A percentile compares a stretch with the other conserved stretches of the same genome.
These are phyloP conservation scores for Oreochromis grahami DNA, from an alignment of 2,797 vertebrate species.

Conservation along the genomic window DNA sequence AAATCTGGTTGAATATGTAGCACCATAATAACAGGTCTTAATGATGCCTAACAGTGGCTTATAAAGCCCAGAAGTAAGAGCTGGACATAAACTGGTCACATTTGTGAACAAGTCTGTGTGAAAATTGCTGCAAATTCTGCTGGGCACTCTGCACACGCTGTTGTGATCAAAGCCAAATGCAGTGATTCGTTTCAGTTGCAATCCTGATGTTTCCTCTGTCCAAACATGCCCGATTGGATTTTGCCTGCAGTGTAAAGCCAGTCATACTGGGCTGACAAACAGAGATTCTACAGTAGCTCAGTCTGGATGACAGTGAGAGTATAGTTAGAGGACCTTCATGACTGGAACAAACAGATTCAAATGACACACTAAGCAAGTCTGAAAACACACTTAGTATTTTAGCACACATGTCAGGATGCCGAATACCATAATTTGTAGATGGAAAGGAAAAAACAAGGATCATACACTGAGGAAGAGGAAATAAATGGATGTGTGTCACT, in stretches of 20 bases:
- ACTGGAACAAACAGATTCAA: background rate
- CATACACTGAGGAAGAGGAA: background rate
- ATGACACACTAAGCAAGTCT: background rate
- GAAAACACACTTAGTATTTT: background rate
- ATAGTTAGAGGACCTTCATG: background rate
- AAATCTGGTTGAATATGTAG: background rate
- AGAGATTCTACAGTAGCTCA: background rate
- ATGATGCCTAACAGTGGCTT: background rate
- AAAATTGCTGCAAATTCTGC: background rate
- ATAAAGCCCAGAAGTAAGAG: background rate
- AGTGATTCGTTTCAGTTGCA: background rate
- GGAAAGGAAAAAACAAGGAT: background rate
- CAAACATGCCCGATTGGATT: background rate
- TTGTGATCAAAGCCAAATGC: background rate
- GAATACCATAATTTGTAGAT: background rate
- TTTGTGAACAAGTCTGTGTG: background rate
- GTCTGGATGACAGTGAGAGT: background rate
- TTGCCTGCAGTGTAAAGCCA: background rate
- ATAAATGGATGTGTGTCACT: background rate
- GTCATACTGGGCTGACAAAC: background rate
- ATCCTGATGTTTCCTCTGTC: background rate
- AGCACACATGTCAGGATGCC: background rate
- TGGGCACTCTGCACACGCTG: background rate
- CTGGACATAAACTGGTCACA: background rate
- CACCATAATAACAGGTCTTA: background rate